Base-by-base conservation (phyloP, 2,113 vertebrate genomes). In the Zosterops japonicus region DNA sequence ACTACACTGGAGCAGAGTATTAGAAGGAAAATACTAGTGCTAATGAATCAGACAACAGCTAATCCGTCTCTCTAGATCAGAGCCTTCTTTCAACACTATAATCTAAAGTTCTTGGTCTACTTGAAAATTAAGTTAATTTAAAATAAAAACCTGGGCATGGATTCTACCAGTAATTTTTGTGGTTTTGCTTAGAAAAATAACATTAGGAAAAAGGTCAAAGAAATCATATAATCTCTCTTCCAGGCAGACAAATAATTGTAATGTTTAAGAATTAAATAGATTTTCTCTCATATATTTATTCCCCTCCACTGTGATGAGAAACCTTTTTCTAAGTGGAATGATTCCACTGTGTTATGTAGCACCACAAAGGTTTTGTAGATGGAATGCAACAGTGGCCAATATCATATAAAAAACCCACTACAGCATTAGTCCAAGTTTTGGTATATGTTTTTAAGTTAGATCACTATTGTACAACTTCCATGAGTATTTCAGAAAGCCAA, bases 11-110 rank as follows among this genome's bases (percentile, higher is more conserved):
- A 94, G 42, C 61, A 76, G n/a, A 11, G 36, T 47, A 78, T 65
- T 52, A 71, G 65, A 84, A 93, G 81, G 67, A 69, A 92, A 88
- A 84, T 80, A 60, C 9, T 85, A 19, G 36, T 95, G n/a, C 20
- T 93, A 89, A 78, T 87, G 63, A 96, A 89, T 91, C 5, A 61
- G 33, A 81, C 22, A 50, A 91, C 70, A 91, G 89, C 80, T 96
- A 91, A 95, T 78, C 47, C 64, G 78, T 70, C 63, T 83, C 56
- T 94, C 41, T 61, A 80, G 74, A 91, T 83, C 35, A 72, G 90
- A 87, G 39, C 27, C 36, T 67, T 79, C 78, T 95, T 80, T 94
- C 75, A 94, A 72, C 24, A 95, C n/a, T 42, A 67, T 64, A 44
- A 94, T 53, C 39, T 78, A 57, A 94, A 83, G 8, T 86, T 39